Base-by-base conservation (phyloP, 2,113 vertebrate genomes). In the Lipotes vexillifer region DNA sequence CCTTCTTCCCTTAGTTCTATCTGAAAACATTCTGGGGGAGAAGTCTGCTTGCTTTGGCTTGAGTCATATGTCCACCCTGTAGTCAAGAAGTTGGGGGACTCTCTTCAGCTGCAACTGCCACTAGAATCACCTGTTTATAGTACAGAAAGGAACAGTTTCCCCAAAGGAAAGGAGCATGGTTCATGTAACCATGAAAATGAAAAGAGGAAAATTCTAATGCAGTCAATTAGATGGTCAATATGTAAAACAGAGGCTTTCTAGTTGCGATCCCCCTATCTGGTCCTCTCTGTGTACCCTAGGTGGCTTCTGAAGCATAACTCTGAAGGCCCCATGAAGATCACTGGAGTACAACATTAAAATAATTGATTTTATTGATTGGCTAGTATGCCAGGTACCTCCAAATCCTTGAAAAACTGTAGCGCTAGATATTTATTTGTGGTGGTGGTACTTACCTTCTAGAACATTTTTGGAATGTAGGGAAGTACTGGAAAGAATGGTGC, bases 41-140 rank as follows among this genome's bases (percentile, higher is more conserved):
- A 78, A 80, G 4, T 91, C 18, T 88, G 13, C 41, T 84, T 95
- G 46, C 36, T 95, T 74, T 74, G 31, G 38, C 27, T 90, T 97
- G 59, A 77, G 61, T 95, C 46, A 63, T 72, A 68, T 59, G 18
- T n/a, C 38, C 25, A 92, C 25, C n/a, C 14, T 57, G 2, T 23
- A 88, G 57, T 27, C 65, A 97, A 84, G 81, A 88, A 86, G 33
- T 78, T 77, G 59, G 61, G 75, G 63, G 55, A 94, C 52, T 92
- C 74, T 77, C 69, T 18, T 84, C 46, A 87, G 38, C 46, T 68
- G 13, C 21, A 83, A 55, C 38, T 78, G 18, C n/a, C 38, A 55
- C 41, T 92, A 82, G 44, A 77, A 71, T 82, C 57, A 92, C 23
- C 11, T 88, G 11, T 82, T 91, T 69, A 27, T 59, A 74, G 38